Conservation (phyloP, 2,888 invertebrate genomes). For the Dusona sp. region DNA sequence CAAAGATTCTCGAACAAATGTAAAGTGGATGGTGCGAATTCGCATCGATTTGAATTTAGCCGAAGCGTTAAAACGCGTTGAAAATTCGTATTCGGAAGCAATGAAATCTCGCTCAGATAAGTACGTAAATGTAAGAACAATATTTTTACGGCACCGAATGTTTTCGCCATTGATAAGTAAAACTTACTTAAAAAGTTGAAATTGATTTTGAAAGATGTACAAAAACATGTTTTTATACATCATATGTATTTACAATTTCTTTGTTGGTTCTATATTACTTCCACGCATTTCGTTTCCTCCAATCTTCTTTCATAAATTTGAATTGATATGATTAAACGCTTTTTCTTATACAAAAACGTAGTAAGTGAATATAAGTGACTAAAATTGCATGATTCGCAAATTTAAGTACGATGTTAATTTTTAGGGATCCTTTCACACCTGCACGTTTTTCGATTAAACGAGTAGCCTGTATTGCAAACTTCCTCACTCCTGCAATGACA, state of each 20-base stretch:
- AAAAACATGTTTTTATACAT: no score
- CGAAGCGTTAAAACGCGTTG: no score
- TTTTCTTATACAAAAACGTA: not conserved
- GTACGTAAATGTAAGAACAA: no score
- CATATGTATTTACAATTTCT: not conserved
- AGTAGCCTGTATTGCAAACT: slow-evolving; percentile 88
- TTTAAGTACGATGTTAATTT: not conserved
- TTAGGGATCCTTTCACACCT: slow-evolving; percentile 83
- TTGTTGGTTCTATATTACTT: not conserved
- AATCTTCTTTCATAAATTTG: not conserved
- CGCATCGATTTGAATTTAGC: no score
- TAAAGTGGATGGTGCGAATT: no score
- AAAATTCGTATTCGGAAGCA: no score
- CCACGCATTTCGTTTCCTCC: not conserved
- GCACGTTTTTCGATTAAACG: slow-evolving; percentile 87
- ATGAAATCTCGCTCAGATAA: no score
- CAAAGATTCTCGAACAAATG: no score
- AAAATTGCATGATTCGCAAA: not conserved
- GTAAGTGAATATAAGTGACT: not conserved
- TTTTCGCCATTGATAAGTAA: no score
- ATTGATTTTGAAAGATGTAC: not conserved
- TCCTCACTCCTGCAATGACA: slow-evolving; percentile 87
- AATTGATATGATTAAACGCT: not conserved
- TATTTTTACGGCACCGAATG: not conserved
- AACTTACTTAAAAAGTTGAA: not conserved